Conservation (phyloP, 2,888 invertebrate species). For the Terebella lapidaria region DNA sequence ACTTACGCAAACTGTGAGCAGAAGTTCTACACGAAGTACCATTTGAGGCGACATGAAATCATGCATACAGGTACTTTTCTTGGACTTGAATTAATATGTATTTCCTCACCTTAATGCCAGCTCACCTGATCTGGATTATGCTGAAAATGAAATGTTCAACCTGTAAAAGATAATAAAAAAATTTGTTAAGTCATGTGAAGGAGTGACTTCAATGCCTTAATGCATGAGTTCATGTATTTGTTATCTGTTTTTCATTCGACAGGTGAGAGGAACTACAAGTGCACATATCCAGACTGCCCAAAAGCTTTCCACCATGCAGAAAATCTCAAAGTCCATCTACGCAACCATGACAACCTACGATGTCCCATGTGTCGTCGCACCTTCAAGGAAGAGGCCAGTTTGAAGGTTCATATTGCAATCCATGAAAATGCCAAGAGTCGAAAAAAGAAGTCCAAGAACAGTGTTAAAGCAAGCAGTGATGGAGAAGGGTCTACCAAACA, state of each 20-base stretch:
- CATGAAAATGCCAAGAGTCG: background rate
- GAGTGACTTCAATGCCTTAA: too few relatives aligned
- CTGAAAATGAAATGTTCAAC: too few relatives aligned
- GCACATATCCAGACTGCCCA: slow-evolving; percentile 43
- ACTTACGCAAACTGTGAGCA: slow-evolving; percentile 40
- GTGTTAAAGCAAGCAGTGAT: too few relatives aligned
- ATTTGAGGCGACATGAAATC: slow-evolving; percentile 46
- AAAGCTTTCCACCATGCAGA: slow-evolving; percentile 49
- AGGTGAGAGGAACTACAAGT: slow-evolving; percentile 48
- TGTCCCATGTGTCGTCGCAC: background rate
- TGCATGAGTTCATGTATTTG: background rate
- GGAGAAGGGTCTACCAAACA: too few relatives aligned
- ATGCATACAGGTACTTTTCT: slow-evolving; percentile 45
- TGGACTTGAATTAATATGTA: too few relatives aligned
- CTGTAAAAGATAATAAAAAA: too few relatives aligned
- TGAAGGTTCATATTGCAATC: background rate
- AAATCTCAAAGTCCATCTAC: slow-evolving; percentile 34
- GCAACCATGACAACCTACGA: slow-evolving; percentile 47
- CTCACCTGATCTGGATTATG: too few relatives aligned
- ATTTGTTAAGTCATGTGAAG: too few relatives aligned
- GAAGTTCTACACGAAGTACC: slow-evolving; percentile 49
- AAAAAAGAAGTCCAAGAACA: too few relatives aligned
- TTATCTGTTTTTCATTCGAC: slow-evolving; percentile 10
- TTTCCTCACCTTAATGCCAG: too few relatives aligned
- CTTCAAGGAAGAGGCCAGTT: background rate